Conservation (phyloP, 2,888 invertebrate genomes). For the Hirtodrosophila histrioides region DNA sequence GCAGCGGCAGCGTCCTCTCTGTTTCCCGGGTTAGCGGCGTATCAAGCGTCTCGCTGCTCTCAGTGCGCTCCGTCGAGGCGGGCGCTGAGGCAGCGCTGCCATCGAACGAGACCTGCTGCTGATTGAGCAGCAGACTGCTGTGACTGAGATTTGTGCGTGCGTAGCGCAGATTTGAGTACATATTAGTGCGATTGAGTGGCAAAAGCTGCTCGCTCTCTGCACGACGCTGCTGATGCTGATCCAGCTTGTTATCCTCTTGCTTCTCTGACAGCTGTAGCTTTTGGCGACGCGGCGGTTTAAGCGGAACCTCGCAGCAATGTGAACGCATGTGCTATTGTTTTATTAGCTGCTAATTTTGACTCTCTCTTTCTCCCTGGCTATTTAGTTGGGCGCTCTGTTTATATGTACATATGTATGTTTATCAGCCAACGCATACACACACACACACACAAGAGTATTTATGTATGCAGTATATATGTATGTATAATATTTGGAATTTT, state of each 20-base stretch:
- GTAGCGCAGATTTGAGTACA: constrained; percentile 83
- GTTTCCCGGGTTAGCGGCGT: constrained; percentile 46
- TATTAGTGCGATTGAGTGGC: constrained; percentile 44
- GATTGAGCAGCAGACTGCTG: constrained; percentile 80
- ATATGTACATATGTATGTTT: constrained; percentile 5
- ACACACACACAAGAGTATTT: background rate
- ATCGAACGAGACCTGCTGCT: constrained; percentile 79
- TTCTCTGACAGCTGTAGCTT: constrained; percentile 26
- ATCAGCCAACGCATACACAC: constrained; percentile 1
- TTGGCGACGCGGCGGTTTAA: constrained; percentile 58
- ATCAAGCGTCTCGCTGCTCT: constrained; percentile 73
- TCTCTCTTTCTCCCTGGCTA: background rate
- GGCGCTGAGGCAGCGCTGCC: constrained; percentile 31
- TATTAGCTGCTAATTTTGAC: background rate
- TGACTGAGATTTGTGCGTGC: constrained; percentile 83
- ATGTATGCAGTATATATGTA: background rate
- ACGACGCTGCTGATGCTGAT: constrained; percentile 2
- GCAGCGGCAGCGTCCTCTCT: constrained; percentile 18
- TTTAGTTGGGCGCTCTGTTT: background rate
- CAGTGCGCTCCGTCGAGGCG: constrained; percentile 64
- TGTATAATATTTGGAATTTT: constrained; percentile 1
- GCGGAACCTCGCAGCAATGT: constrained; percentile 47
- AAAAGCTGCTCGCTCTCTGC: constrained; percentile 37
- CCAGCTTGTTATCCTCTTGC: constrained; percentile 20
- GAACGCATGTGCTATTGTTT: constrained; percentile 50